Percentiles rank a stretch among this genome's conserved stretches.
These are phyloP conservation scores for Hemicrepidius hirtus DNA, from an alignment of 2,888 invertebrate genomes.

Conservation along the genomic window DNA sequence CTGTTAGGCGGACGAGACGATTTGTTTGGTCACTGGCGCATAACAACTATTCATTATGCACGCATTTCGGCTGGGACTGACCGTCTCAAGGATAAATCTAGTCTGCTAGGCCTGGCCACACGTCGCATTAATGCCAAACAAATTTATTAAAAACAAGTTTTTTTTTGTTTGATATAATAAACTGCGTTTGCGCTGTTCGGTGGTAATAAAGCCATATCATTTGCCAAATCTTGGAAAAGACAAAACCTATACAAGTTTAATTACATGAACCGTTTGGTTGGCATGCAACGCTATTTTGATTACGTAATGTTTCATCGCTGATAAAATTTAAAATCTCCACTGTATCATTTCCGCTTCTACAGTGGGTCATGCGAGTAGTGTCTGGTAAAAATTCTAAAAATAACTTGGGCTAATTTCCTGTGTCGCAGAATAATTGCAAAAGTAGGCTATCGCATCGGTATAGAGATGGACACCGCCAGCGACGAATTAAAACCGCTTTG, in stretches of 20 bases:
- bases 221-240: neutral
- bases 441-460: conserved; percentile 18
- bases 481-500: neutral
- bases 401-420: conserved; percentile 37
- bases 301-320: conserved; percentile 7
- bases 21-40: conserved; percentile 69
- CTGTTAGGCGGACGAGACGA: conserved; percentile 57
- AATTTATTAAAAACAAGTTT: conserved; percentile 46
- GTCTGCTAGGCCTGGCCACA: conserved; percentile 61
- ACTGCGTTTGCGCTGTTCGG: neutral
- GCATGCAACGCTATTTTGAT: neutral
- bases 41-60: conserved; percentile 70
- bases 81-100: conserved; percentile 70
- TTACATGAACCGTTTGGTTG: neutral
- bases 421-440: conserved; percentile 28
- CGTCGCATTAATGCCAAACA: conserved; percentile 39
- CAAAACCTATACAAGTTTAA: neutral
- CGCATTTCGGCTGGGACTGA: conserved; percentile 69
- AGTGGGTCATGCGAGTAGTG: conserved; percentile 35
- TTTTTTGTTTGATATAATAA: conserved; percentile 24
- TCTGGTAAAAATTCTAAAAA: conserved; percentile 35
- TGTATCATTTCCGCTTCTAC: conserved; percentile 39
- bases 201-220: conserved; percentile 7
- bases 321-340: conserved; percentile 31
- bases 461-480: conserved; percentile 4